A percentile compares a stretch with the other conserved stretches of the same genome.
Evolutionary conservation across 2,888 invertebrate species (phyloP).

Genomic region (Zhengitettix transpicula): DNA sequence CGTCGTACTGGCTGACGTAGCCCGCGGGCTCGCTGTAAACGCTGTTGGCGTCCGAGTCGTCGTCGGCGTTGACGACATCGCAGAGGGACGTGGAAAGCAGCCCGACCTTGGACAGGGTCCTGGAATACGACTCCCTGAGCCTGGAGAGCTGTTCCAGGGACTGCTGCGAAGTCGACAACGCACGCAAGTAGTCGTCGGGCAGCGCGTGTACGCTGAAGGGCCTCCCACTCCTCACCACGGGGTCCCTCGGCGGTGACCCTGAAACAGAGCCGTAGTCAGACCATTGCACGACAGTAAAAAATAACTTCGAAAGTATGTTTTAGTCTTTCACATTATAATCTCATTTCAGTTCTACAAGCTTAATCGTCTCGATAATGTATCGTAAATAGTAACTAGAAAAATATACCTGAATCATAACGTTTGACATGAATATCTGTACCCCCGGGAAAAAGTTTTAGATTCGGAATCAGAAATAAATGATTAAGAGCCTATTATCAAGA

Average conservation of each 20-base stretch:
- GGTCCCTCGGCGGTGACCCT: not conserved
- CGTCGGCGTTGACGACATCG: no score
- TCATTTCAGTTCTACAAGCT: no score
- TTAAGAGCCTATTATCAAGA: no score
- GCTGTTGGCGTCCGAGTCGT: slow-evolving; percentile 44
- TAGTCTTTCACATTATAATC: no score
- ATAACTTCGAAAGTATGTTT: no score
- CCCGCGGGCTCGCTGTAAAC: slow-evolving; percentile 69
- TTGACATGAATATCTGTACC: no score
- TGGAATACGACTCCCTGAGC: slow-evolving; percentile 65
- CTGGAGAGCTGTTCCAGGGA: slow-evolving; percentile 16
- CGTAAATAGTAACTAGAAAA: no score
- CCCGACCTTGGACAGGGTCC: slow-evolving; percentile 54
- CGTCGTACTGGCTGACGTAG: slow-evolving; percentile 34
- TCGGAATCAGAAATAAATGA: no score
- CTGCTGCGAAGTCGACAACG: not conserved
- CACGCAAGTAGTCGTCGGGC: not conserved
- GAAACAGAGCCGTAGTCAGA: not conserved
- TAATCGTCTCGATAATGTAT: no score
- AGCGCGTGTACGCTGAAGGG: not conserved
- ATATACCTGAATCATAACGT: no score
- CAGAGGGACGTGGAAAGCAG: slow-evolving; percentile 6
- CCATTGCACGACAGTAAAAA: no score
- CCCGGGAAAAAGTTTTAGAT: no score
- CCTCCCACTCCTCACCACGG: not conserved